Base-by-base conservation (phyloP, 2,797 vertebrate genomes). In the Eidolon dupreanum region DNA sequence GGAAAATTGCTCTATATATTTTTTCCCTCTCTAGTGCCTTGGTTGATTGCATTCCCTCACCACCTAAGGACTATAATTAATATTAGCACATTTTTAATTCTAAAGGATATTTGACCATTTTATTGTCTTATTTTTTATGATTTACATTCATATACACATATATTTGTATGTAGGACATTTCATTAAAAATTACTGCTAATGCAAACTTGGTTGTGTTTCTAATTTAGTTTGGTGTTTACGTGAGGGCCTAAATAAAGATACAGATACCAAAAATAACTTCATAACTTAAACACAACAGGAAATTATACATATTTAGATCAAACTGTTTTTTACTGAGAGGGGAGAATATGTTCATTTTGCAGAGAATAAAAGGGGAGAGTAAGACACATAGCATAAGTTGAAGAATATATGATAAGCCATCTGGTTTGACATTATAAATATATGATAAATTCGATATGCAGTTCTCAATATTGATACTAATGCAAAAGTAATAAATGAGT, bases 311-410 rank as follows among this genome's bases (percentile, higher is more conserved):
- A 59, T 82, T 90, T 74, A 90, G 6, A 73, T 81, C 16, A 92
- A 94, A 90, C 1, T 24, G 0, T 75, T 88, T 88, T 26, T 28
- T 95, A 63, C 19, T 28, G 33, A 94, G 57, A 85, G 22, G 33
- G 17, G 38, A 86, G 43, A 94, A 70, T 74, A 49, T 41, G 53
- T 96, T 93, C 68, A 91, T 89, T 94, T 77, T 95, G 6, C 26
- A 57, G 13, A 90, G 8, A 94, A 88, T 75, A 33, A 79, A 66
- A 81, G 24, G 19, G 36, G 51, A 93, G 5, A 36, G 26, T 57
- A 36, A 82, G 22, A 33, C 8, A n/a, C 12, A 33, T 16, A 71
- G 0, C 3, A 83, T 85, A 4, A 55, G 5, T 16, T 81, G 28
- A 83, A 36, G 11, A 33, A 68, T 90, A 15, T 51, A 71, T 46